A percentile compares a stretch with the other conserved stretches of the same genome.
Conservation (phyloP, 2,797 vertebrate genomes). For the Oryzias sinensis region DNA sequence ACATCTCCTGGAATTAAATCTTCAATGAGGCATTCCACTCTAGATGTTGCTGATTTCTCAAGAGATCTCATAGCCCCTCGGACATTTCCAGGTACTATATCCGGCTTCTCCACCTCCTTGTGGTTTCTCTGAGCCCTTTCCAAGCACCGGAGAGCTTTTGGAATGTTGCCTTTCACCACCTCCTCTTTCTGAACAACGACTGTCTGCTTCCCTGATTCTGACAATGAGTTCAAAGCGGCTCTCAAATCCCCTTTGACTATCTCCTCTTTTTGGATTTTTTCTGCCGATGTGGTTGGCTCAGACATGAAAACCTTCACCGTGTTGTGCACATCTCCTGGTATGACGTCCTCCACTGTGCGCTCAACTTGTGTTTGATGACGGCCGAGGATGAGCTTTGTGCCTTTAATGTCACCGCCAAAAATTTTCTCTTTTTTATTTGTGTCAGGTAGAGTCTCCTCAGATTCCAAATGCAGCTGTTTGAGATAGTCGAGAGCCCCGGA, state of each 20-base stretch:
- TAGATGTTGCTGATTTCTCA: constrained; percentile 81
- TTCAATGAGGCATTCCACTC: constrained; percentile 77
- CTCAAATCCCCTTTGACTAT: constrained; percentile 86
- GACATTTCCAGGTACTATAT: constrained; percentile 83
- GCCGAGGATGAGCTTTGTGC: constrained; percentile 82
- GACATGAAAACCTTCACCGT: constrained; percentile 85
- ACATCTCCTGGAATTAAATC: constrained; percentile 85
- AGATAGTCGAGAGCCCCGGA: constrained; percentile 88
- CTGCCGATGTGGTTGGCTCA: constrained; percentile 69
- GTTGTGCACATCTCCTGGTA: constrained; percentile 87
- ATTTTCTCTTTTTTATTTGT: constrained; percentile 77
- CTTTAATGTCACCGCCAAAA: constrained; percentile 83
- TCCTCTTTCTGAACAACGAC: constrained; percentile 83
- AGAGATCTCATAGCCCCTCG: constrained; percentile 83
- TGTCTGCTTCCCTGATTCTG: constrained; percentile 82
- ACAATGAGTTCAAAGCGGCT: constrained; percentile 82
- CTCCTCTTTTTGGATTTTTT: constrained; percentile 80
- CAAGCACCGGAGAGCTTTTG: constrained; percentile 80
- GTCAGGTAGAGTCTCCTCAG: constrained; percentile 65
- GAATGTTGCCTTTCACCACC: constrained; percentile 83
- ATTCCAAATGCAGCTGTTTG: constrained; percentile 79
- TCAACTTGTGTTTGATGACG: constrained; percentile 78
- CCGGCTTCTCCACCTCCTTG: constrained; percentile 81
- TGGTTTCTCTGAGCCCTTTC: constrained; percentile 75
- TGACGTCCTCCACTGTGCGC: constrained; percentile 85